Base-by-base conservation (phyloP, 2,888 invertebrate genomes). In the Oligia fasciuncula region DNA sequence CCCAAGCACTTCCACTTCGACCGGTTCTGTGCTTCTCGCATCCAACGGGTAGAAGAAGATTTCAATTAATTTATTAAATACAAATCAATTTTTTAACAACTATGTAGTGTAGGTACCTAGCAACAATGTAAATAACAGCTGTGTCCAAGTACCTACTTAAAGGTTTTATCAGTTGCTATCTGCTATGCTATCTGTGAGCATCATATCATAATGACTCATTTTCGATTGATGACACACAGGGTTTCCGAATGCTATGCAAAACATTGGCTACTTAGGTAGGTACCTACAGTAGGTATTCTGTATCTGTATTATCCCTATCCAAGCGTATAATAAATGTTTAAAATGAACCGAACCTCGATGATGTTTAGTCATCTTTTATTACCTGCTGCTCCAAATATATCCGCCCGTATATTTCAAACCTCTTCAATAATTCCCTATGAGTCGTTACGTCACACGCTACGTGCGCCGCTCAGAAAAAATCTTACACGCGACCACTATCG, bases 381-480 rank as follows among this genome's bases (percentile, higher is more conserved):
- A 73, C 5, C 43, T 54, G 57, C 29, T 35, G 51, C 43, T 71
- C n/a, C 46, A 66, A 78, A 73, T 80, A 66, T 74, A 54, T 62
- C 14, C 0, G 23, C 11, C 40, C 14, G n/a, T 62, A 62, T 43
- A 40, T 62, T 81, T 54, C 29, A 76, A 65, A 75, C 62, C 60
- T 66, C 46, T 66, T 79, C 43, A 70, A 74, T 71, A 65, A 68
- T 80, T 77, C 13, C 51, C 80, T 74, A 77, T 76, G 68, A 86
- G 77, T 88, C 84, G 86, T 87, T 86, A 89, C 88, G 90, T 88
- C 90, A 85, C 71, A 75, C 65, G 87, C 88, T 91, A 92, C 92
- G 92, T 92, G 93, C 90, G 81, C 63, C 68, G 79, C 86, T 80
- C 79, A 72, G 74, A 82, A 91, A 92, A 92, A 90, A 89, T 90